Percentiles rank a stretch among this genome's conserved stretches.
These are phyloP conservation scores for Sterrhoptilus dennistouni DNA, from an alignment of 2,113 vertebrate species.

Conservation along the genomic window DNA sequence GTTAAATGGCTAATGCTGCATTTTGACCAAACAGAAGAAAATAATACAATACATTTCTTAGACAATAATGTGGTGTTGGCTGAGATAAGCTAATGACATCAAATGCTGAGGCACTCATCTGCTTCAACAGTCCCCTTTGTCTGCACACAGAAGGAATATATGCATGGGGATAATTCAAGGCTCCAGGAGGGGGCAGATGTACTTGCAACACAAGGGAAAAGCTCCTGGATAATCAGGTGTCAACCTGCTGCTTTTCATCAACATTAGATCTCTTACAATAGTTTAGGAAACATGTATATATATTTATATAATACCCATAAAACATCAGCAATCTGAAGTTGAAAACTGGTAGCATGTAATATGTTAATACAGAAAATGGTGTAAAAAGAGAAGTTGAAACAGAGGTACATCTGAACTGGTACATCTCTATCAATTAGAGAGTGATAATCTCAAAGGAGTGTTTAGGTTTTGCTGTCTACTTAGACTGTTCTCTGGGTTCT, in stretches of 20 bases:
- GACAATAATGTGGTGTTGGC: background rate
- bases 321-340: background rate
- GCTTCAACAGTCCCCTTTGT: background rate
- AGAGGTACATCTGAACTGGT: background rate
- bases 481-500: background rate
- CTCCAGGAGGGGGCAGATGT: background rate
- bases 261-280: background rate
- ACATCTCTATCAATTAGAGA: background rate
- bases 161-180: background rate
- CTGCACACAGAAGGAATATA: background rate
- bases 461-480: background rate
- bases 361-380: background rate
- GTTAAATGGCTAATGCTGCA: background rate
- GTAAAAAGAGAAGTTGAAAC: background rate
- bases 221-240: background rate
- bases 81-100: background rate
- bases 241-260: background rate
- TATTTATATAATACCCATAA: background rate
- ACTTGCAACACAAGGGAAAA: background rate
- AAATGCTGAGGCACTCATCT: background rate
- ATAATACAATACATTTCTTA: background rate
- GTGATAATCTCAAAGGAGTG: background rate
- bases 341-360: background rate
- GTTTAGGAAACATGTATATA: background rate
- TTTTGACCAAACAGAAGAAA: slow-evolving; percentile 13